These are phyloP conservation scores for Hycleus cichorii DNA, from an alignment of 1,140 invertebrate genomes.

Conservation along the genomic window DNA sequence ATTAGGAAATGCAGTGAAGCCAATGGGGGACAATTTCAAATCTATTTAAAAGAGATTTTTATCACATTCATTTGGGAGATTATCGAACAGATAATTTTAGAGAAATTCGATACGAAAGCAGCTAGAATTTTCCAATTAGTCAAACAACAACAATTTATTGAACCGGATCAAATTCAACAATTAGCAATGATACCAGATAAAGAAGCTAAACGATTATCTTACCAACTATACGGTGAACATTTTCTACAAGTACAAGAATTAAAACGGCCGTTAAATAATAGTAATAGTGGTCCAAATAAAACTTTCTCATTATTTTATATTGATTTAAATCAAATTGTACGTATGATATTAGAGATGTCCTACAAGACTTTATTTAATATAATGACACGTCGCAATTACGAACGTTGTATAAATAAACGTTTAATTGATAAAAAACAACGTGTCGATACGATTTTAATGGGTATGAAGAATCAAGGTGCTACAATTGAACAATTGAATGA, in stretches of 20 bases:
- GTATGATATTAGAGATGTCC: constrained; percentile 64
- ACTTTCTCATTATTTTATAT: constrained; percentile 71
- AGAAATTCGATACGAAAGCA: constrained; percentile 78
- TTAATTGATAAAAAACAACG: constrained; percentile 79
- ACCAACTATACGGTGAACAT: constrained; percentile 72
- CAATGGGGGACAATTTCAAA: constrained; percentile 66
- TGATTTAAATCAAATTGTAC: constrained; percentile 60
- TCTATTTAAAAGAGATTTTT: constrained; percentile 59
- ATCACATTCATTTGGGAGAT: constrained; percentile 58
- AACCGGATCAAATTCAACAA: constrained; percentile 82
- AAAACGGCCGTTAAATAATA: constrained; percentile 49
- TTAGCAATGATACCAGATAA: constrained; percentile 83
- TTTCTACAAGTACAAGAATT: constrained; percentile 69
- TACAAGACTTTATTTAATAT: constrained; percentile 71
- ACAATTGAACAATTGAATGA: constrained; percentile 68
- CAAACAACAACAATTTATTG: constrained; percentile 67
- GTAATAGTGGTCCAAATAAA: constrained; percentile 51
- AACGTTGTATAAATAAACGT: constrained; percentile 57
- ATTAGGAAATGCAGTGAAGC: constrained; percentile 66
- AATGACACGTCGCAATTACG: constrained; percentile 53
- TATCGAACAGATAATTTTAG: constrained; percentile 68
- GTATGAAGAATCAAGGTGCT: constrained; percentile 65
- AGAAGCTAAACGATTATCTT: constrained; percentile 77
- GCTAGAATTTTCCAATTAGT: constrained; percentile 81
- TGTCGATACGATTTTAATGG: constrained; percentile 69